Evolutionary conservation across 2,888 invertebrate species (phyloP), one percentile per base, ranked within the genome.

Genomic region (Nezara viridula): DNA sequence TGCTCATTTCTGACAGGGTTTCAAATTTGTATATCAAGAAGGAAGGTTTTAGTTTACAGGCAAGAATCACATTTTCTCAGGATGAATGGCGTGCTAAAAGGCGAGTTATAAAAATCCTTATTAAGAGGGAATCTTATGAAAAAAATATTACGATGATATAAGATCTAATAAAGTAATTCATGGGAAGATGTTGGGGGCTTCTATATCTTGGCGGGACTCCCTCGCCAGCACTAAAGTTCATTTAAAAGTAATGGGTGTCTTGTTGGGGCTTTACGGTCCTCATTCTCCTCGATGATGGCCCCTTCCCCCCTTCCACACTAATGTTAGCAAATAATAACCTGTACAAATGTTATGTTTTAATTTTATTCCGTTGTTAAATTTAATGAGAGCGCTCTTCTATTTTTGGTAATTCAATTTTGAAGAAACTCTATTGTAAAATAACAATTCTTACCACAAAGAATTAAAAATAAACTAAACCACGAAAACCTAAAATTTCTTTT

Each of bases 81-180:
- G 44, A 81, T 81, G 44, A 81, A 81, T 5, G 81, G 81, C 24
- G 81, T 81, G 81, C 81, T 44, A 44, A 81, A 81, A 81, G 81
- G 44, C n/a, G 16, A 44, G 81, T 81, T 21, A 44, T 81, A 81
- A 81, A 81, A 81, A 44, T 47, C n/a, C 81, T 44, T 81, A 81
- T 81, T 81, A 44, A 81, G 44, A 24, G 44, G n/a, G 81, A 81
- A 81, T 81, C 81, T 81, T 81, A 81, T 44, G 21, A 44, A 81
- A 77, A 44, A 81, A 81, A 81, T 81, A 81, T 81, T n/a, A 81
- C n/a, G 81, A 81, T 81, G 81, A 81, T 47, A 81, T 81, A 81
- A 81, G 44, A 81, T 81, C n/a, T 81, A 81, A 81, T 81, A 81
- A 81, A 81, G 81, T 81, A 81, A 81, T 81, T 81, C n/a, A 81